phyloP scores from a whole-genome alignment of 2,113 vertebrate genomes.

The Axis porcinus region DNA sequence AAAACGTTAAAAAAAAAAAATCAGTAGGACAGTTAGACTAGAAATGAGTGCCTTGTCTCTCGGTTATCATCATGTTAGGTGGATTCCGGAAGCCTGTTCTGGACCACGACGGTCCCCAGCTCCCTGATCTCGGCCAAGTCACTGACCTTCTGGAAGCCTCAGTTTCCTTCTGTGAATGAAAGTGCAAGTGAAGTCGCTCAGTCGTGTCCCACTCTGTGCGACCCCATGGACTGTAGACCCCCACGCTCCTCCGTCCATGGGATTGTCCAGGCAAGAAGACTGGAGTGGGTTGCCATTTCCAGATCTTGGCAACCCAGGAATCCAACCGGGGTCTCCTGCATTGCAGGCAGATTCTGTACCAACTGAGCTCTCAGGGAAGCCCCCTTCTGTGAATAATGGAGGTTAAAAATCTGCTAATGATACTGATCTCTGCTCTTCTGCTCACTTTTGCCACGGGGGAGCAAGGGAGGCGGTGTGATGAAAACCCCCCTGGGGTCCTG shows the following conservation, averaged over 20 bases:
- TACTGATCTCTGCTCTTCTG: neutral
- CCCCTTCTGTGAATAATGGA: neutral
- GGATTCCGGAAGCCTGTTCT: neutral
- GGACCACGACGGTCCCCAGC: neutral
- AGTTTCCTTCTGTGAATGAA: neutral
- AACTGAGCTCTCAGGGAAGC: neutral
- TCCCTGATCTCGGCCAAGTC: neutral
- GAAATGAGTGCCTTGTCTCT: neutral
- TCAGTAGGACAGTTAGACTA: neutral
- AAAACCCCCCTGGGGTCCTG: neutral
- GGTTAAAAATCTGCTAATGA: neutral
- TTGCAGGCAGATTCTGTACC: neutral
- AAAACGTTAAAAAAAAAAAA: neutral
- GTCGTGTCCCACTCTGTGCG: accelerated
- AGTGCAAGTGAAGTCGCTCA: neutral
- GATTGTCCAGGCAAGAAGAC: neutral
- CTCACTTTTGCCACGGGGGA: neutral
- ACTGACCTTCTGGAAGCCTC: neutral
- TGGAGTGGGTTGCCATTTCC: neutral
- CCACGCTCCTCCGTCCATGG: accelerated
- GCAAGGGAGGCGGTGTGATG: neutral
- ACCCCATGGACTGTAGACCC: neutral
- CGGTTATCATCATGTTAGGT: neutral
- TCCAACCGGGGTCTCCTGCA: neutral
- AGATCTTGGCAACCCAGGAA: neutral